Conservation (phyloP, 2,797 vertebrate genomes). For the Pseudopleuronectes americanus region DNA sequence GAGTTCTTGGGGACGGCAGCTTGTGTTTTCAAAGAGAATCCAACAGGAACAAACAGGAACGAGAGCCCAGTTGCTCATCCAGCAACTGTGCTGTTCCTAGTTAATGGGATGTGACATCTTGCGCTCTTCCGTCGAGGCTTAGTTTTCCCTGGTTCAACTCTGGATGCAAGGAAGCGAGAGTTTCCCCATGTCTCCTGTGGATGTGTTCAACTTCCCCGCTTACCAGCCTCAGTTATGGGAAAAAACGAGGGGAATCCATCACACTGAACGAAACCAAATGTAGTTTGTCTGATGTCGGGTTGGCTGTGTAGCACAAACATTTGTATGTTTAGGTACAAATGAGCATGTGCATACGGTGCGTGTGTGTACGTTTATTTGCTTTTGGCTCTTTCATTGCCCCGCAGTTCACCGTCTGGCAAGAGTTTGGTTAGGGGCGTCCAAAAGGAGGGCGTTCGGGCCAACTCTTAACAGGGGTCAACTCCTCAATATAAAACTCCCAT, state of each 20-base stretch:
- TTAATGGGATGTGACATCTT: constrained; percentile 63
- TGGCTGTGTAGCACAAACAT: constrained; percentile 8
- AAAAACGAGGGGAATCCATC: constrained; percentile 18
- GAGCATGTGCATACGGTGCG: constrained; percentile 27
- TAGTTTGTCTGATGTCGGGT: constrained; percentile 28
- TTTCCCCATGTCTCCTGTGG: constrained; percentile 41
- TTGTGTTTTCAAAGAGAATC: constrained; percentile 58
- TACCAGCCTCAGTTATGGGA: background rate
- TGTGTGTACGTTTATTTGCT: constrained; percentile 51
- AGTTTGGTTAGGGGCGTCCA: constrained; percentile 63
- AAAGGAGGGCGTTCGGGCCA: constrained; percentile 64
- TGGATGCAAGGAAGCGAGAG: constrained; percentile 27
- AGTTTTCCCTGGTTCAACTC: constrained; percentile 42
- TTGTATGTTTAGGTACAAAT: constrained; percentile 46
- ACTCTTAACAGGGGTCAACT: constrained; percentile 73
- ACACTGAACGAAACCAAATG: constrained; percentile 17
- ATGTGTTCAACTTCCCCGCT: constrained; percentile 24
- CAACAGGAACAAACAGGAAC: constrained; percentile 55
- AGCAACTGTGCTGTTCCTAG: constrained; percentile 40
- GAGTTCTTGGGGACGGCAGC: constrained; percentile 26
- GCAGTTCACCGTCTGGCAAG: constrained; percentile 68
- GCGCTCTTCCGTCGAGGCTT: constrained; percentile 42
- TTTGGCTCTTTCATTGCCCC: constrained; percentile 62
- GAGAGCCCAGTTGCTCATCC: constrained; percentile 36
- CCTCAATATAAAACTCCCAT: constrained; percentile 71